These are phyloP conservation scores for Elephantulus edwardii DNA, from an alignment of 2,113 vertebrate species.

Conservation along the genomic window DNA sequence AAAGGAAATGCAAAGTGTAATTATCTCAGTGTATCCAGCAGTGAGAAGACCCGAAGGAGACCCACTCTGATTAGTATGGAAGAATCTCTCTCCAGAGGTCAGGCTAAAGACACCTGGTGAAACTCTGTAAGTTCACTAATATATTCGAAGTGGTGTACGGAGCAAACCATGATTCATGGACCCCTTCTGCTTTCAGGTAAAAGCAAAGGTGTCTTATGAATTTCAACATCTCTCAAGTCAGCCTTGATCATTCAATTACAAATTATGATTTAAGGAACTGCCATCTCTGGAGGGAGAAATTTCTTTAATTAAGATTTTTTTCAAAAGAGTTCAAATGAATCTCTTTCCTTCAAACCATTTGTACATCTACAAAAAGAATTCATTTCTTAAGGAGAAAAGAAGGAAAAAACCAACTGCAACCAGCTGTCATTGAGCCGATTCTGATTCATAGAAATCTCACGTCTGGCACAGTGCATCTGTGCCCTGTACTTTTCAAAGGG, in stretches of 20 bases:
- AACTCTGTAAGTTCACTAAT: neutral
- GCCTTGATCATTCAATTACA: neutral
- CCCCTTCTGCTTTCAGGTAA: neutral
- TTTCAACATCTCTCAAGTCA: neutral
- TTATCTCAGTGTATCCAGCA: accelerated
- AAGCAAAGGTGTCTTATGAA: neutral
- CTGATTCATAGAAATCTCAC: too few species aligned
- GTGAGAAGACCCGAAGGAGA: neutral
- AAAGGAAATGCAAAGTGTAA: neutral
- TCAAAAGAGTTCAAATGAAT: neutral
- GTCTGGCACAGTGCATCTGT: too few species aligned
- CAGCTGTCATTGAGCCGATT: too few species aligned
- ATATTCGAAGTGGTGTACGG: neutral
- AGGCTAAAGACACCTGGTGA: neutral
- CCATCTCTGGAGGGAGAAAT: neutral
- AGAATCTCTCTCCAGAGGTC: neutral
- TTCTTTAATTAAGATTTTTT: neutral
- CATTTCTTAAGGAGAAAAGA: neutral
- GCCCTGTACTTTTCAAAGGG: too few species aligned
- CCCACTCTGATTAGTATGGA: neutral
- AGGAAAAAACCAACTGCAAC: neutral
- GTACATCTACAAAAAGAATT: neutral
- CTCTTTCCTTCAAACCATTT: neutral
- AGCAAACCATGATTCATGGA: neutral
- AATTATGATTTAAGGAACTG: neutral